Base-by-base conservation (phyloP, 1,140 invertebrate genomes). In the Caerostris extrusa region DNA sequence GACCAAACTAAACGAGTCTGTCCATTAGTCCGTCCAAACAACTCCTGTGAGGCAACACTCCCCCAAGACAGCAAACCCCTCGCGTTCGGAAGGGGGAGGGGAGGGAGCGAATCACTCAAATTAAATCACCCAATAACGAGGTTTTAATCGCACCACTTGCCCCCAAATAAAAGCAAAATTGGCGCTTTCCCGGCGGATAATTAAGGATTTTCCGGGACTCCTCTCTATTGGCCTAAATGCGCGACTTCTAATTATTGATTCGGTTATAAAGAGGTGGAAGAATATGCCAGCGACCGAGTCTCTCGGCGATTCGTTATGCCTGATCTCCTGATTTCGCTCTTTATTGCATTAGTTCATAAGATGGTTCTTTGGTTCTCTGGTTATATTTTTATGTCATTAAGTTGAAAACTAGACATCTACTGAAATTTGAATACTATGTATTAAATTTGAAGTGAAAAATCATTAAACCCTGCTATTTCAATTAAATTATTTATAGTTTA, bases 191-290 rank as follows among this genome's bases (percentile, higher is more conserved):
- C 60, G 50, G 85, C 60, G 50, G 85, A 64, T 87, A 87, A 87
- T 87, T 87, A 87, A 8, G 85, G 50, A 87, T 12, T 50, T 34
- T n/a, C 34, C n/a, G n/a, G 5, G 71, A 14, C 34, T 34, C 5
- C 10, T 50, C 71, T 50, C 50, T 77, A 87, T 61, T 87, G 85
- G 64, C 85, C 60, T 56, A 14, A 50, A 53, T 60, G 12, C 17
- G 34, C 17, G 58, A 60, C 19, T 87, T 64, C 85, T 87, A 87
- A 87, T 64, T 87, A 87, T 64, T 61, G 85, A 61, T 87, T 50
- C 60, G 19, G 60, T n/a, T 53, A 50, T 87, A 87, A 87, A 87
- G 85, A 87, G 85, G 57, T 87, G 85, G 85, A 87, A 64, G 58
- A 87, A 64, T 60, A n/a, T 14, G 34, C 56, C 10, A 60, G n/a